These are phyloP conservation scores for Distichodus sexfasciatus DNA, from an alignment of 2,797 vertebrate species.

Conservation along the genomic window DNA sequence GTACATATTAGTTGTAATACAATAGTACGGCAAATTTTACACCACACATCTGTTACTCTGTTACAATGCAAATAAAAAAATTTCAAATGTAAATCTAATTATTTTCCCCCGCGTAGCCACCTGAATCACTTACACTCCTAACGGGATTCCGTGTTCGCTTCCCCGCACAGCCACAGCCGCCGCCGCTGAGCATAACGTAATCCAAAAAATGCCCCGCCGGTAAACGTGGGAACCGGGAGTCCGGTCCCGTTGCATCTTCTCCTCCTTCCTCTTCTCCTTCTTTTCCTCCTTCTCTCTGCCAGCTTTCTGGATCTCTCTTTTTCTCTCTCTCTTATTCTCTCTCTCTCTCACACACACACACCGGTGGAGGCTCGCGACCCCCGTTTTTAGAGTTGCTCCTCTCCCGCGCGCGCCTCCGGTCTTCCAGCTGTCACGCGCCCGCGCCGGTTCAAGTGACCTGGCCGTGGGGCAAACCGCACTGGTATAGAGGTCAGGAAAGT, in stretches of 20 bases:
- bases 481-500: no score
- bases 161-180: conserved; percentile 77
- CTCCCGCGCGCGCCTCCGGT: neutral
- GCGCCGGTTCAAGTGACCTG: no score
- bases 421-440: no score
- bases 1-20: no score
- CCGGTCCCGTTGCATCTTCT: conserved; percentile 78
- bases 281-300: conserved; percentile 13
- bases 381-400: no score
- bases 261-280: conserved; percentile 27
- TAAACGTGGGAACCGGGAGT: conserved; percentile 67
- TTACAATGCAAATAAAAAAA: no score
- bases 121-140: conserved; percentile 99
- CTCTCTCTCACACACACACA: neutral
- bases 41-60: no score
- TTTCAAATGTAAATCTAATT: no score
- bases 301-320: conserved; percentile 22
- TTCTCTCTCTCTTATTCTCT: neutral
- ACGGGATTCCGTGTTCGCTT: conserved; percentile 93
- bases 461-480: no score
- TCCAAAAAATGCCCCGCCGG: conserved; percentile 82
- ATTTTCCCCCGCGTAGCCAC: no score
- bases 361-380: neutral
- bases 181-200: conserved; percentile 74
- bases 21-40: no score